These are phyloP conservation scores for Sialis lutaria DNA, from an alignment of 2,888 invertebrate species.

Conservation along the genomic window DNA sequence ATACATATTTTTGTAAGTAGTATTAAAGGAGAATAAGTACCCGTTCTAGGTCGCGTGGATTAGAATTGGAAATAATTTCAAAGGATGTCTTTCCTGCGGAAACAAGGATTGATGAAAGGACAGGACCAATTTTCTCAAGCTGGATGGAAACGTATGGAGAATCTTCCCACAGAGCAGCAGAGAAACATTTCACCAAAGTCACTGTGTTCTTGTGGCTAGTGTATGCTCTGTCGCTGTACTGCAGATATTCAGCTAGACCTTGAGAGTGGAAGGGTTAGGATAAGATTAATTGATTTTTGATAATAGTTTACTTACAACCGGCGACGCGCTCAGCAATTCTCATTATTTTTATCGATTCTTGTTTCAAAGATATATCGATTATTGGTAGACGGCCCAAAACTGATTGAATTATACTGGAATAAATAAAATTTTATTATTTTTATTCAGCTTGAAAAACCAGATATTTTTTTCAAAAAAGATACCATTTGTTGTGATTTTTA, in stretches of 20 bases:
- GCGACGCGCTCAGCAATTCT: conserved; percentile 46
- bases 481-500: too few species aligned
- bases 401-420: conserved; percentile 53
- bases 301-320: conserved; percentile 36
- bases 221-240: conserved; percentile 26
- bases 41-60: conserved; percentile 58
- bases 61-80: conserved; percentile 39
- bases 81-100: conserved; percentile 50
- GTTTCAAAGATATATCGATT: conserved; percentile 45
- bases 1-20: too few species aligned
- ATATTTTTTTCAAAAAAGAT: not conserved
- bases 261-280: conserved; percentile 7
- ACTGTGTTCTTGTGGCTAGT: conserved; percentile 38
- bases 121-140: conserved; percentile 50
- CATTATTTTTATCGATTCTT: conserved; percentile 52
- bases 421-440: not conserved
- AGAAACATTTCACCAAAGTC: conserved; percentile 46
- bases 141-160: conserved; percentile 50
- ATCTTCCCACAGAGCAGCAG: conserved; percentile 57
- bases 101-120: conserved; percentile 41
- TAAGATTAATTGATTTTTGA: not conserved
- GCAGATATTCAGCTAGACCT: conserved; percentile 41
- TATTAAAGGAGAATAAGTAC: conserved; percentile 20
- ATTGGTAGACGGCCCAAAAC: conserved; percentile 50
- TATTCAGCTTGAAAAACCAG: not conserved